Conservation (phyloP, 1,140 invertebrate species). For the Magallana gigas region DNA sequence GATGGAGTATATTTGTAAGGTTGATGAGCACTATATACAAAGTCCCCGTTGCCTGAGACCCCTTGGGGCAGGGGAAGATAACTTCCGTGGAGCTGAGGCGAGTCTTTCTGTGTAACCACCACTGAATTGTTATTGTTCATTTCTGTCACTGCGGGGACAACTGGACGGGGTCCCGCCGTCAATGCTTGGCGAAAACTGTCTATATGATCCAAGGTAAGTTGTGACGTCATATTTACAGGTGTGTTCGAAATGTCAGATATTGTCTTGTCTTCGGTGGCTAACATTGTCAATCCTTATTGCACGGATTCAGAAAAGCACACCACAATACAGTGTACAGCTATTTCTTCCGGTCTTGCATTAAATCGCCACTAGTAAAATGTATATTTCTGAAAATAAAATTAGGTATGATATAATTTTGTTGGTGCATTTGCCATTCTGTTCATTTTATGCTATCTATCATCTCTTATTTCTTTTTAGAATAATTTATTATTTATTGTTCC, state of each 20-base stretch:
- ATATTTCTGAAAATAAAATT: background rate
- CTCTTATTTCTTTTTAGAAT: too few species aligned
- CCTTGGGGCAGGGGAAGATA: background rate
- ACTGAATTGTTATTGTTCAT: background rate
- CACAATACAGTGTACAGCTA: too few species aligned
- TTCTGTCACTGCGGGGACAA: background rate
- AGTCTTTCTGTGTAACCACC: background rate
- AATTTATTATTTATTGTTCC: too few species aligned
- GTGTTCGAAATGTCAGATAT: background rate
- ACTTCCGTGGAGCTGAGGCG: background rate
- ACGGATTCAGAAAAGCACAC: too few species aligned
- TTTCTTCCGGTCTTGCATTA: background rate
- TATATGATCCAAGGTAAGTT: background rate
- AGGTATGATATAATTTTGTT: too few species aligned
- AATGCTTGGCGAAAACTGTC: background rate
- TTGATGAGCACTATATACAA: background rate
- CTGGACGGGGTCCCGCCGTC: background rate
- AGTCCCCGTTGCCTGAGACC: background rate
- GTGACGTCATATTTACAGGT: background rate
- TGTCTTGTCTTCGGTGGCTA: background rate
- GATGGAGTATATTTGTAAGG: background rate
- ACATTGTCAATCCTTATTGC: background rate
- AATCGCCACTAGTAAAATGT: background rate
- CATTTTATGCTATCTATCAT: too few species aligned
- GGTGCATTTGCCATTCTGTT: too few species aligned